Percentiles rank a stretch among this genome's conserved stretches.
These are phyloP conservation scores for Agrypnia vestita DNA, from an alignment of 1,140 invertebrate species.

Conservation along the genomic window DNA sequence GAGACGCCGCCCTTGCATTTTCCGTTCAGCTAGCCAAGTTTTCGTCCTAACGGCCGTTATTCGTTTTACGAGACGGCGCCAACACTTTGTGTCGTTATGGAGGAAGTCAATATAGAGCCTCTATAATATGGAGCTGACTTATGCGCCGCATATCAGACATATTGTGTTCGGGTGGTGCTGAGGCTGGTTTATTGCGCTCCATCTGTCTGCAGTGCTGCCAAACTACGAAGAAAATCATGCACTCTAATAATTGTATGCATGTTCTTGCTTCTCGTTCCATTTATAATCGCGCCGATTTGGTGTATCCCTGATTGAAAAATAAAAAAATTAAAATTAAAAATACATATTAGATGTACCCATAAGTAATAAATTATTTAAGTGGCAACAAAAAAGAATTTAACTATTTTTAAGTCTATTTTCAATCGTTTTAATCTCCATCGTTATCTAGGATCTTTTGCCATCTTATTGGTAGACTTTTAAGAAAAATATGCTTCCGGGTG, in stretches of 20 bases:
- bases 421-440: no score
- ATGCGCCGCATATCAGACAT: conserved; percentile 5
- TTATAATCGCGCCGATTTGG: no score
- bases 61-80: conserved; percentile 52
- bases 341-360: no score
- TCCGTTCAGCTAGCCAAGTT: background rate
- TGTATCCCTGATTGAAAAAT: no score
- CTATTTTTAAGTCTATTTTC: no score
- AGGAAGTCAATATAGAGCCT: conserved; percentile 27
- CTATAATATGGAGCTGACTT: conserved; percentile 20
- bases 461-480: no score
- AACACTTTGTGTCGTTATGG: conserved; percentile 38
- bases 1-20: background rate
- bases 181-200: background rate
- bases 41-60: conserved; percentile 46
- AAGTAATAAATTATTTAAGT: no score
- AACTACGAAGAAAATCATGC: background rate
- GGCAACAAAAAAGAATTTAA: no score
- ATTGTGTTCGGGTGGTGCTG: conserved; percentile 11
- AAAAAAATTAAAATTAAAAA: no score
- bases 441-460: no score
- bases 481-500: no score
- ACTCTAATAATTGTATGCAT: background rate
- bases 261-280: no score
- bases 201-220: conserved; percentile 9